Evolutionary conservation across 2,888 invertebrate species (phyloP), one percentile per base, ranked within the genome.

Genomic region (Stenichneumon culpator): DNA sequence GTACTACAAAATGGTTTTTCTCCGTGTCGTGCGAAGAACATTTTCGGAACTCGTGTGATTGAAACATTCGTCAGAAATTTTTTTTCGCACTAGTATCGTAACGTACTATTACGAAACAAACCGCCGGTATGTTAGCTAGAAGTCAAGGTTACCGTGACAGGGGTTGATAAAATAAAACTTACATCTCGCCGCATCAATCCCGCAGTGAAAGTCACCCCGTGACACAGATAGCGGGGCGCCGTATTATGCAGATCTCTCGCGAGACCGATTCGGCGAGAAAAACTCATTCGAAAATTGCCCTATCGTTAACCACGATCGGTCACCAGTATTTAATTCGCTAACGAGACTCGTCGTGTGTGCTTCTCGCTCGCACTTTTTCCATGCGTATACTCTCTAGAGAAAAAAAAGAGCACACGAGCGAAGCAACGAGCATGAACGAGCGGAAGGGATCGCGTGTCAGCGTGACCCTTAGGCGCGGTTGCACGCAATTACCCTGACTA

Each of bases 321-420:
- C 74, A 74, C 47, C 50, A 32, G 69, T 75, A 82, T 81, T 86
- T 85, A 85, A 87, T 87, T 85, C 85, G 86, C 70, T 79, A 82
- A 82, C 74, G 84, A 84, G 84, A 79, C 83, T 73, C 75, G 75
- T 79, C 63, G 57, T 50, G 74, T 60, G 68, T 60, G 47, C 47
- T n/a, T 57, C 52, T 22, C 47, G 54, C 73, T 68, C 68, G 44
- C 22, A 47, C 63, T 69, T 63, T 75, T 73, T 72, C 79, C 54
- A 32, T 57, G 57, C 19, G 74, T 52, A 44, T 63, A 68, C 69
- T 68, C 73, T 78, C 73, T 67, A 25, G 54, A 72, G 80, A 68
- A 67, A 73, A 83, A 50, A 39, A 73, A 70, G 54, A 72, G 57
- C 47, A 67, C 60, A 39, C 50, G 32, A 67, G 67, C 32, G 25